Conservation (phyloP, 1,140 invertebrate species). For the silkworm (Bombyx mori) region DNA sequence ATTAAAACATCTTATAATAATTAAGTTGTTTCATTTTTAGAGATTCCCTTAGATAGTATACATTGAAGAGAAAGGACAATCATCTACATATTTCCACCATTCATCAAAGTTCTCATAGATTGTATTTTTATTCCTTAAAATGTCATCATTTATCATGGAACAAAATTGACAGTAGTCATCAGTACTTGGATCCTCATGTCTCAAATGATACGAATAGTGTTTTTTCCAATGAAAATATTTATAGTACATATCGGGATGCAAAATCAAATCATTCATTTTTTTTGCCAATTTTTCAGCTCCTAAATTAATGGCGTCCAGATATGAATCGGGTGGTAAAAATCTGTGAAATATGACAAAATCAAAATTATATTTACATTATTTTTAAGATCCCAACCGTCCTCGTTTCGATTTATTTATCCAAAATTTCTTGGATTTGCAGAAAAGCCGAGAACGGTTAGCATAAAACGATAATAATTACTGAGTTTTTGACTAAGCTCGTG, state of each 20-base stretch:
- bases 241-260: conserved; percentile 20
- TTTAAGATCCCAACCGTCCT: too few species aligned
- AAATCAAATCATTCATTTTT: conserved; percentile 25
- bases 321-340: conserved; percentile 33
- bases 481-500: too few species aligned
- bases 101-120: conserved; percentile 15
- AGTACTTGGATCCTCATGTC: conserved; percentile 22
- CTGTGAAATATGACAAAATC: conserved; percentile 16
- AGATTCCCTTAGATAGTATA: too few species aligned
- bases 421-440: too few species aligned
- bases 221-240: conserved; percentile 36
- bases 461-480: too few species aligned
- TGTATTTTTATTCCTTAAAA: conserved; percentile 9
- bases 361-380: too few species aligned
- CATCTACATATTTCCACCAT: conserved; percentile 22
- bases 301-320: conserved; percentile 30
- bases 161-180: conserved; percentile 39
- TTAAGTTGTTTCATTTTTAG: not conserved
- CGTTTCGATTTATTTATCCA: too few species aligned
- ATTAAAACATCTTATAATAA: not conserved
- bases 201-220: conserved; percentile 28
- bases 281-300: conserved; percentile 24
- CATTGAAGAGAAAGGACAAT: not conserved
- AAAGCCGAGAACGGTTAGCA: too few species aligned
- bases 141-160: conserved; percentile 22